Base-by-base conservation (phyloP, 2,113 vertebrate species). In the Sylvilagus bachmani region DNA sequence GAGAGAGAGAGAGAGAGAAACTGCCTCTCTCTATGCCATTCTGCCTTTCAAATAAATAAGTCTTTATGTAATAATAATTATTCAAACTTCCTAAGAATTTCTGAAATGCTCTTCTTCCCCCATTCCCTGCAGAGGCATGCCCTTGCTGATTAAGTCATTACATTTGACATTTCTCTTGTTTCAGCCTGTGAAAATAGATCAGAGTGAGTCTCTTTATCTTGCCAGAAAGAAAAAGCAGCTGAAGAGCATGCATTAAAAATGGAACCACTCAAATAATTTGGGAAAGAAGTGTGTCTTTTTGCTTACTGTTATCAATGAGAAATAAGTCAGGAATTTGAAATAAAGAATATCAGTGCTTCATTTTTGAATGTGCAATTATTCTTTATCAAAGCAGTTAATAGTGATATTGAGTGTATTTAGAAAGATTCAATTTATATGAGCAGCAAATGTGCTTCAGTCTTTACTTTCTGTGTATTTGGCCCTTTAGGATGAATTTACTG, bases 61-160 rank as follows among this genome's bases (percentile, higher is more conserved):
- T 19, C 55, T 58, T 58, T 58, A 13, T 24, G 1, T 55, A 79
- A 53, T 74, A 6, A 33, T 25, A 38, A 49, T 71, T 82, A 29
- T 95, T 86, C 74, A 89, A 73, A 58, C 33, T 82, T 77, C 5
- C 58, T 21, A 66, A 33, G 77, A 75, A 92, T 92, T 87, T 87
- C 71, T 90, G 71, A 90, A 74, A 69, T 81, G 29, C 1, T 73
- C 67, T 70, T 51, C n/a, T 33, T 16, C 31, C 1, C 19, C 7
- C 53, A 13, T 6, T 13, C 33, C 3, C 31, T 6, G 25, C 7
- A 66, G 17, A 87, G n/a, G 10, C 11, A 21, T 27, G 71, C 29
- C 10, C 7, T 36, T 90, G 13, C 66, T 93, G 53, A 91, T 17
- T 29, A 21, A 90, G 49, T 55, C 29, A 19, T 89, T 33, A 10